These are phyloP conservation scores for Zingel zingel DNA, from an alignment of 2,113 vertebrate genomes.

Conservation along the genomic window DNA sequence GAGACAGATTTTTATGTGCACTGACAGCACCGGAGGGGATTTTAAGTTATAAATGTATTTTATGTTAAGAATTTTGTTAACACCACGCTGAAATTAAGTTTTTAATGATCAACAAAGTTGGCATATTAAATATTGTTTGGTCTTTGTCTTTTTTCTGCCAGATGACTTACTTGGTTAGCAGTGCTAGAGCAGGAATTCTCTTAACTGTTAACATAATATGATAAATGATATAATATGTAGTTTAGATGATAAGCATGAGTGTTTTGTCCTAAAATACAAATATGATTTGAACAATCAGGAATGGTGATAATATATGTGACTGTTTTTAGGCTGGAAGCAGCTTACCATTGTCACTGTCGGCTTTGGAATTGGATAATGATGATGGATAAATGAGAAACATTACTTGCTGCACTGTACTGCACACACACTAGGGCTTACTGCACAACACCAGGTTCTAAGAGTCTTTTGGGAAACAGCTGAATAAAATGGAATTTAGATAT, in stretches of 20 bases:
- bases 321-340: neutral
- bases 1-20: slow-evolving; percentile 19
- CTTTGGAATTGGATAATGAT: slow-evolving; percentile 26
- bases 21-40: slow-evolving; percentile 36
- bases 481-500: neutral
- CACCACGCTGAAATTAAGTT: neutral
- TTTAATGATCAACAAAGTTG: neutral
- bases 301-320: neutral
- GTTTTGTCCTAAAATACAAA: neutral
- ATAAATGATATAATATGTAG: no score
- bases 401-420: neutral
- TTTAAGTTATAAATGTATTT: neutral
- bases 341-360: neutral
- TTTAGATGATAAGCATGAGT: neutral
- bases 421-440: neutral
- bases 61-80: neutral
- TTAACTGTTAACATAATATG: neutral
- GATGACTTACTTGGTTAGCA: slow-evolving; percentile 11
- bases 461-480: neutral
- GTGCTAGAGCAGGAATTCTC: neutral
- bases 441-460: neutral
- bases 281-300: neutral
- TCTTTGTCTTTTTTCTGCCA: slow-evolving; percentile 17
- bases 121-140: slow-evolving; percentile 11
- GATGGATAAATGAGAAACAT: slow-evolving; percentile 28